Evolutionary conservation across 2,113 vertebrate species (phyloP).

Genomic region (Syngnathoides biaculeatus): DNA sequence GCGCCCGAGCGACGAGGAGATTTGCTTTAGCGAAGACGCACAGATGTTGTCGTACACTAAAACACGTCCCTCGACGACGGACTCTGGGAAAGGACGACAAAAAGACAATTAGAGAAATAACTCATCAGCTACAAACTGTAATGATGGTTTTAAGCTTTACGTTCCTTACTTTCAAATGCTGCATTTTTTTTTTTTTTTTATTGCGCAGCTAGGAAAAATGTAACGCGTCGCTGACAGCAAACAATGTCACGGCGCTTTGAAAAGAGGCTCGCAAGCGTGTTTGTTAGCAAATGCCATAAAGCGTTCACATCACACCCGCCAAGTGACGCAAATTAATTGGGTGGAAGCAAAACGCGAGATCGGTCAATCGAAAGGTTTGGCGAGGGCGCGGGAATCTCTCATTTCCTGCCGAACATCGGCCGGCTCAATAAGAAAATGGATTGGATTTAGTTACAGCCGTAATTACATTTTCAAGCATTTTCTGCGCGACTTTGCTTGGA

Average conservation of each 20-base stretch:
- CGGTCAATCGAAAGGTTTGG: constrained; percentile 53
- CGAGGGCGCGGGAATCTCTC: constrained; percentile 40
- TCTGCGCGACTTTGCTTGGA: constrained; percentile 36
- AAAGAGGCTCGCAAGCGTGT: constrained; percentile 20
- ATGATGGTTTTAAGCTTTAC: neutral
- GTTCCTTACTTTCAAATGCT: neutral
- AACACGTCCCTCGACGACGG: constrained; percentile 15
- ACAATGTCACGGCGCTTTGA: neutral
- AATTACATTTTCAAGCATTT: constrained; percentile 50
- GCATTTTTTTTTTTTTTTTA: neutral
- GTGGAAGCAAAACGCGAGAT: constrained; percentile 28
- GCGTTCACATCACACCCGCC: constrained; percentile 34
- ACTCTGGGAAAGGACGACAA: constrained; percentile 10
- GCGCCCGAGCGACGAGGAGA: constrained; percentile 3
- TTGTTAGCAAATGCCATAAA: constrained; percentile 11
- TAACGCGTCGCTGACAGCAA: neutral
- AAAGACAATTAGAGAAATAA: constrained; percentile 8
- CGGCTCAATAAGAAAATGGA: constrained; percentile 39
- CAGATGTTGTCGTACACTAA: constrained; percentile 5
- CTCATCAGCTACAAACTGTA: neutral
- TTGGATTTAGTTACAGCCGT: constrained; percentile 41
- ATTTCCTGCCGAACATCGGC: constrained; percentile 64
- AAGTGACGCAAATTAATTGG: constrained; percentile 55
- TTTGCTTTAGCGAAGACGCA: constrained; percentile 18
- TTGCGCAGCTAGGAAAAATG: neutral